These are phyloP conservation scores for Catharus bicknelli DNA, from an alignment of 2,113 vertebrate genomes.

Conservation along the genomic window DNA sequence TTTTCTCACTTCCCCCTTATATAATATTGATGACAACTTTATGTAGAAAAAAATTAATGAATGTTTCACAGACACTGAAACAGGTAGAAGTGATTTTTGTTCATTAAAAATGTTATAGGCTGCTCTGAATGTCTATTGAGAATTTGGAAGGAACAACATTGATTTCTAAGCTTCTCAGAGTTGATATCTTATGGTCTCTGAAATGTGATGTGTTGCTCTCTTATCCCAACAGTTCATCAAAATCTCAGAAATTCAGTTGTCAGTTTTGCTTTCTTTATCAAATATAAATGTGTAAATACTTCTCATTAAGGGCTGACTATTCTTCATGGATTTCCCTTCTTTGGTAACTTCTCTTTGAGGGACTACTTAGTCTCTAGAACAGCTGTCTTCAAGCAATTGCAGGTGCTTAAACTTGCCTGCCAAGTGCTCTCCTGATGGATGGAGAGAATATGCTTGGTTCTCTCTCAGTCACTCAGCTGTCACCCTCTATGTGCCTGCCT, in stretches of 20 bases:
- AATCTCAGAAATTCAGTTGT: not conserved
- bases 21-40: not conserved
- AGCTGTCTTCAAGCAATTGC: not conserved
- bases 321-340: not conserved
- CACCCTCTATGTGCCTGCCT: not conserved
- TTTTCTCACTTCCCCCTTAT: not conserved
- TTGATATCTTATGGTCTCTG: not conserved
- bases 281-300: not conserved
- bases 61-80: not conserved
- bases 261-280: not conserved
- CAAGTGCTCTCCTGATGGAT: not conserved
- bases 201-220: not conserved
- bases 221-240: not conserved
- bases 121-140: not conserved
- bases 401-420: not conserved
- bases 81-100: not conserved
- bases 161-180: not conserved
- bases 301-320: not conserved
- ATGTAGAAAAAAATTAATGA: not conserved
- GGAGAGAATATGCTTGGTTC: not conserved
- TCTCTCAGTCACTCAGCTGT: not conserved
- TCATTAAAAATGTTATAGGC: not conserved
- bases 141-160: not conserved
- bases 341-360: not conserved
- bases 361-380: not conserved